Evolutionary conservation across 2,113 vertebrate genomes (phyloP).

Genomic region (Chaetodon trifascialis): DNA sequence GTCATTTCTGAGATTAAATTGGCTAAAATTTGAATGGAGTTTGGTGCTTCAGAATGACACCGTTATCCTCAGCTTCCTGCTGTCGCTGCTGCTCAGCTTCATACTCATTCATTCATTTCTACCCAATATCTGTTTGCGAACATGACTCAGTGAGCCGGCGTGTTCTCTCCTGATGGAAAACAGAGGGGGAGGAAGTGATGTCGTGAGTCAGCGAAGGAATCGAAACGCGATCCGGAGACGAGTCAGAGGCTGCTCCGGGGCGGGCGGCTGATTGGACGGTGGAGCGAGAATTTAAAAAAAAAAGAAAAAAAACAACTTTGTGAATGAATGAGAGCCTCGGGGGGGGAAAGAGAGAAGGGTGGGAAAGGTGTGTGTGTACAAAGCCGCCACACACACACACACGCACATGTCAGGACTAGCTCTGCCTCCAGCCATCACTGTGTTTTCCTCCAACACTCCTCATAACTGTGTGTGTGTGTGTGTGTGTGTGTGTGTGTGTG

Average conservation of each 20-base stretch:
- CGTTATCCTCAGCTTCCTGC: neutral
- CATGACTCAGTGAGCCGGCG: neutral
- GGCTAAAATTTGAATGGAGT: neutral
- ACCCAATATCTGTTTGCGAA: too few species aligned
- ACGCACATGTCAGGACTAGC: constrained; percentile 49
- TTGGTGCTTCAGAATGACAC: neutral
- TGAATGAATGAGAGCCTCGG: constrained; percentile 64
- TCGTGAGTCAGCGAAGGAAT: constrained; percentile 31
- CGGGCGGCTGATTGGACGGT: neutral
- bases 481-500: neutral
- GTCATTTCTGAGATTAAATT: neutral
- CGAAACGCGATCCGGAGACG: constrained; percentile 6
- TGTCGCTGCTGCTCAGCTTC: neutral
- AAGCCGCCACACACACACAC: constrained; percentile 9
- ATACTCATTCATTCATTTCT: neutral
- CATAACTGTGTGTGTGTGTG: neutral
- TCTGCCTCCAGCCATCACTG: constrained; percentile 48
- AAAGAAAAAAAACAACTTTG: constrained; percentile 20
- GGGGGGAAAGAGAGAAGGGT: constrained; percentile 68
- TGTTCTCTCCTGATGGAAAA: constrained; percentile 14
- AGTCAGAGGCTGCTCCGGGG: constrained; percentile 6
- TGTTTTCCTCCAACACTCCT: constrained; percentile 6
- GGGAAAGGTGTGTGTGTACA: constrained; percentile 50
- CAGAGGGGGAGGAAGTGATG: constrained; percentile 38
- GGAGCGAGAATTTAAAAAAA: neutral